These are phyloP conservation scores for Felis catus DNA, from an alignment of 2,113 vertebrate genomes.

Conservation along the genomic window DNA sequence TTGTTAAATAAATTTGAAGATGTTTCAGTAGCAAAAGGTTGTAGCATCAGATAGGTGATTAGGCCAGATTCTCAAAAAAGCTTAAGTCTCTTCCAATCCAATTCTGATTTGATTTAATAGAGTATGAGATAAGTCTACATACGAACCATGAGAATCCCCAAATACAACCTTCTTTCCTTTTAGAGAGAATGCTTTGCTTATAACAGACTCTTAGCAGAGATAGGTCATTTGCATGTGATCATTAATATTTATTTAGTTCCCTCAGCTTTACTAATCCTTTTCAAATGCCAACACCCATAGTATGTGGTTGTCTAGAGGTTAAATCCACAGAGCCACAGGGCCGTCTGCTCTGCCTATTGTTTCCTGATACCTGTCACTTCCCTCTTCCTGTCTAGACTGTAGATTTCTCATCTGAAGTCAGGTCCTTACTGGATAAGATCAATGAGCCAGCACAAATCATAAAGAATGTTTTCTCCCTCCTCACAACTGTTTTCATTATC, in stretches of 20 bases:
- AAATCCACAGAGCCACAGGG: not conserved
- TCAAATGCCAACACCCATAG: not conserved
- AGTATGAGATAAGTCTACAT: not conserved
- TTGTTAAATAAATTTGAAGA: not conserved
- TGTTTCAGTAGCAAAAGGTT: not conserved
- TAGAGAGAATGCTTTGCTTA: constrained; percentile 23
- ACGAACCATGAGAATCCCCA: not conserved
- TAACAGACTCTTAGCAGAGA: not conserved
- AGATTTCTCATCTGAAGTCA: not conserved
- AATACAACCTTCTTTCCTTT: not conserved
- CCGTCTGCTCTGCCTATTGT: not conserved
- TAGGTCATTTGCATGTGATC: not conserved
- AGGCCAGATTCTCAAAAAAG: not conserved
- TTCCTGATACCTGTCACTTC: not conserved
- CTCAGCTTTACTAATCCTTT: constrained; percentile 4
- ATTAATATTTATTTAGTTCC: not conserved
- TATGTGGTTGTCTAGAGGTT: not conserved
- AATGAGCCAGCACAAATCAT: not conserved
- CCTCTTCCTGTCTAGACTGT: constrained; percentile 55
- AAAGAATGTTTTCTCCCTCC: not conserved
- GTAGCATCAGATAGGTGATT: not conserved
- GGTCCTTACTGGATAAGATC: not conserved
- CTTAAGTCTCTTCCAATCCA: not conserved
- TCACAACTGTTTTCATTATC: constrained; percentile 7
- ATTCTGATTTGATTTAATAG: constrained; percentile 2